Conservation (phyloP, 2,797 vertebrate genomes). For the Eulemur rubriventer region DNA sequence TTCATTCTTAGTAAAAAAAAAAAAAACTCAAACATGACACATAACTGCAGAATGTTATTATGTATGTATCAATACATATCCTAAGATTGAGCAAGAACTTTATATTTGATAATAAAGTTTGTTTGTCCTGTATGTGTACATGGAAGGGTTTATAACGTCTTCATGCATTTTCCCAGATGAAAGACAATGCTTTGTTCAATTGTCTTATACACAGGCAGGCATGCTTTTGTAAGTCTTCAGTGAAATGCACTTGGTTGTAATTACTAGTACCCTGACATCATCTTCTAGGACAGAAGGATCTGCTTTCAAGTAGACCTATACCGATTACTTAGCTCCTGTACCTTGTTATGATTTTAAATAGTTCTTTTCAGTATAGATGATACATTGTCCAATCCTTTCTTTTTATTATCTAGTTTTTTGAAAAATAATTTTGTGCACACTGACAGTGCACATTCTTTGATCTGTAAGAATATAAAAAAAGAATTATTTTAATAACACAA, state of each 20-base stretch:
- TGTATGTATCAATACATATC: neutral
- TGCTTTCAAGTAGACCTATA: neutral
- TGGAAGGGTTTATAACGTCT: neutral
- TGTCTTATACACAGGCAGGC: neutral
- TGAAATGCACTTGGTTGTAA: neutral
- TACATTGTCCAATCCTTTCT: neutral
- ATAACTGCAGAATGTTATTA: neutral
- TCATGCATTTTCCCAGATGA: neutral
- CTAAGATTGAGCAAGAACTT: neutral
- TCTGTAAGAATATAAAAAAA: neutral
- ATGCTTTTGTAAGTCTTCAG: neutral
- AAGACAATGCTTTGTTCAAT: neutral
- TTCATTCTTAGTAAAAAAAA: neutral
- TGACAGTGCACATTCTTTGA: neutral
- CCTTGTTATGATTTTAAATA: neutral
- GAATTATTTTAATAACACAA: neutral
- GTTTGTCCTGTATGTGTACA: neutral
- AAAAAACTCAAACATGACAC: neutral
- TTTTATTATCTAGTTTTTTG: neutral
- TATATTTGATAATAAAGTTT: neutral
- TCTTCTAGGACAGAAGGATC: neutral
- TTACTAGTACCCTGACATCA: neutral
- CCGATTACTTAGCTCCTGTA: neutral
- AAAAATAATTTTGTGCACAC: neutral
- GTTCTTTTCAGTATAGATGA: neutral